Evolutionary conservation across 2,113 vertebrate genomes (phyloP).

Genomic region (Spea bombifrons): DNA sequence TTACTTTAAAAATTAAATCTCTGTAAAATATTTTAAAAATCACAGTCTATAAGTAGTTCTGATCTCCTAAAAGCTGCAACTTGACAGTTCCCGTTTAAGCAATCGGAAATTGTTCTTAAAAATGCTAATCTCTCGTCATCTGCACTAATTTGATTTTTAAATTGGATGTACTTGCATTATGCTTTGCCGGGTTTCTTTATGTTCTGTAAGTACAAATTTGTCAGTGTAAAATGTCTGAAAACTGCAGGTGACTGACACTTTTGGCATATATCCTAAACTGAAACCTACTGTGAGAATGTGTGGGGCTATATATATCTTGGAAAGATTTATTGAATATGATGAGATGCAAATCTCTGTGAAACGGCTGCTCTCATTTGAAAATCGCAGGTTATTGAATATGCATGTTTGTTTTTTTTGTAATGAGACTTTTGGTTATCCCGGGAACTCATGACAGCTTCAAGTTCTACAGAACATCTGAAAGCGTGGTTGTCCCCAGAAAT

Average conservation of each 20-base stretch:
- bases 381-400: not conserved
- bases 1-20: too few relatives aligned
- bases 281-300: not conserved
- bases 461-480: not conserved
- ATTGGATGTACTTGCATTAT: not conserved
- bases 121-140: too few relatives aligned
- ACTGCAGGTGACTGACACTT: not conserved
- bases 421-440: not conserved
- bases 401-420: not conserved
- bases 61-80: too few relatives aligned
- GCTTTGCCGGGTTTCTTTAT: not conserved
- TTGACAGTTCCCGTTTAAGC: too few relatives aligned
- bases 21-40: too few relatives aligned
- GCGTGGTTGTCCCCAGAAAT: not conserved
- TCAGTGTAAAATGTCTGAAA: not conserved
- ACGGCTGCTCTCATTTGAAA: not conserved
- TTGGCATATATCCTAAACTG: not conserved
- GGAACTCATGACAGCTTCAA: not conserved
- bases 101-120: too few relatives aligned
- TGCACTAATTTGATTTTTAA: not conserved
- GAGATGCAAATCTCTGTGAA: not conserved
- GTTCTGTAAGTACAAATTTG: not conserved
- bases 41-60: too few relatives aligned
- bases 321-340: conserved; percentile 2
- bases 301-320: not conserved